Evolutionary conservation across 2,888 invertebrate species (phyloP).

Genomic region (Eupeodes luniger): DNA sequence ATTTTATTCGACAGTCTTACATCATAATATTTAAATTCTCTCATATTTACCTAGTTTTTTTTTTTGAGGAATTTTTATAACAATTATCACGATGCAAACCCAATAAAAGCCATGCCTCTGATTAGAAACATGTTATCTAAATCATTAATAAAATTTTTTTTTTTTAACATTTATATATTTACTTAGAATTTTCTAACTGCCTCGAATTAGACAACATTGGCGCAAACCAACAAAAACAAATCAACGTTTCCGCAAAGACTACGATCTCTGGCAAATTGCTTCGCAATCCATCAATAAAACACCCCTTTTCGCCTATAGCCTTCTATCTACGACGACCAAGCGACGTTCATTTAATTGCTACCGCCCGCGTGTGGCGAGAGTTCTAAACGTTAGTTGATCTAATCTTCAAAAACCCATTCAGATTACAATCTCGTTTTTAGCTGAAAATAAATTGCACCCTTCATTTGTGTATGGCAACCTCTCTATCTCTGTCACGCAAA

Average conservation of each 20-base stretch:
- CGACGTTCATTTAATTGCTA: too few relatives aligned
- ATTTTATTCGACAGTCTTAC: background rate
- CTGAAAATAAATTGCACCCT: slow-evolving; percentile 2
- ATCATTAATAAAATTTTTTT: background rate
- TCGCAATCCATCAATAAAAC: background rate
- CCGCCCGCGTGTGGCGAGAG: too few relatives aligned
- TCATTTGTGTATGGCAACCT: background rate
- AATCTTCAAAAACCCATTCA: slow-evolving; percentile 18
- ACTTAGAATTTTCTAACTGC: too few relatives aligned
- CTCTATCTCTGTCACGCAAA: slow-evolving; percentile 17
- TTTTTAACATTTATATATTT: too few relatives aligned
- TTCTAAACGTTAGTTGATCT: background rate
- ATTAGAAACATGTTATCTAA: background rate
- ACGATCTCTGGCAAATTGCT: background rate
- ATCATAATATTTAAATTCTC: background rate
- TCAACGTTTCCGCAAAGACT: slow-evolving; percentile 15
- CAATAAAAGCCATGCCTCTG: background rate
- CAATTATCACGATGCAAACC: slow-evolving; percentile 8
- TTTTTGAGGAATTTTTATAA: background rate
- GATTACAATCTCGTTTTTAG: slow-evolving; percentile 41
- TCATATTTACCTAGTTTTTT: background rate
- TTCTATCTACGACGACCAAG: too few relatives aligned
- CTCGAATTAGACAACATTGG: background rate
- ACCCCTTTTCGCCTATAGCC: background rate
- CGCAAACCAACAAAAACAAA: background rate